phyloP scores from a whole-genome alignment of 2,888 invertebrate genomes.

The Leptopilina drosophilae region DNA sequence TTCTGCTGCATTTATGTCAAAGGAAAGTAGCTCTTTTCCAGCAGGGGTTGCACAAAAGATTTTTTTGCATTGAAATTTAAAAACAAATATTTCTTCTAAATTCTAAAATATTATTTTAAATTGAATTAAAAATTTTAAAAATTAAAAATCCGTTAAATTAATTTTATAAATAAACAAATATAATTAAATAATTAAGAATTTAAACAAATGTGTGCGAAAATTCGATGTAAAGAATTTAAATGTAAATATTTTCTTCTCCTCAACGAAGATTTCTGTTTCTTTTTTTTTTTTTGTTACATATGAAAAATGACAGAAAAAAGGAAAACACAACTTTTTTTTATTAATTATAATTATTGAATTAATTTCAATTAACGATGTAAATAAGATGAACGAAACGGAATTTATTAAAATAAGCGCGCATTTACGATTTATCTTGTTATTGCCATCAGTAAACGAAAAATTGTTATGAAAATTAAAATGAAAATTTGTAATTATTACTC shows the following conservation, averaged over 20 bases:
- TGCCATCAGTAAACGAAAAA: neutral
- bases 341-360: constrained; percentile 3
- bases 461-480: constrained; percentile 6
- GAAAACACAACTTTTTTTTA: neutral
- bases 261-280: too few relatives aligned
- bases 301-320: neutral
- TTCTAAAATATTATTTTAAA: too few relatives aligned
- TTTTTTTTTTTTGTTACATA: neutral
- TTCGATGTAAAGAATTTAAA: too few relatives aligned
- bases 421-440: neutral
- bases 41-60: too few relatives aligned
- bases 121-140: too few relatives aligned
- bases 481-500: constrained; percentile 8
- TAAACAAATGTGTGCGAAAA: too few relatives aligned
- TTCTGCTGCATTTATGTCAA: too few relatives aligned
- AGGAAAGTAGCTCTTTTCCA: too few relatives aligned
- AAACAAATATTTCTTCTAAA: neutral
- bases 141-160: too few relatives aligned
- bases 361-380: constrained; percentile 17
- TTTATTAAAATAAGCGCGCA: constrained; percentile 7
- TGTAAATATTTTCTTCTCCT: too few relatives aligned
- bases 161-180: too few relatives aligned
- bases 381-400: neutral
- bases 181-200: too few relatives aligned
- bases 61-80: neutral